These are phyloP conservation scores for Archips xylosteana DNA, from an alignment of 2,888 invertebrate genomes.

Conservation along the genomic window DNA sequence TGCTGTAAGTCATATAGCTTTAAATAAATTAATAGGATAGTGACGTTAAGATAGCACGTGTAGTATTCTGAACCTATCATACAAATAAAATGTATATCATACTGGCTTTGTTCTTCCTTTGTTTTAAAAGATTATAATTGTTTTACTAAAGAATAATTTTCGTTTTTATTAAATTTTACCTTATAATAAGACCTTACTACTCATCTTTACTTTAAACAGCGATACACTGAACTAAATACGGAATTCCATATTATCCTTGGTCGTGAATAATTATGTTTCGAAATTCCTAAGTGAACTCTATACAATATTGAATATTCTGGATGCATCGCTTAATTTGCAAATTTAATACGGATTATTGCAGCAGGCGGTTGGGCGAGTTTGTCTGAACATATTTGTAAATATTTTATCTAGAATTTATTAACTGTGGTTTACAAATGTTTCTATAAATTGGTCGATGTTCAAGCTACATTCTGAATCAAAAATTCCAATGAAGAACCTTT, in stretches of 20 bases:
- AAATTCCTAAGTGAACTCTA: not conserved
- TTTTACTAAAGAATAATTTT: constrained; percentile 26
- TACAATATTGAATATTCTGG: not conserved
- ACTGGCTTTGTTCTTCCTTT: constrained; percentile 37
- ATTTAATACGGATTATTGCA: no score
- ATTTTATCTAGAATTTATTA: no score
- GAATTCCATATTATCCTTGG: not conserved
- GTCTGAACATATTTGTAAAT: no score
- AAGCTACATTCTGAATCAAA: no score
- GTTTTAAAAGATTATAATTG: constrained; percentile 35
- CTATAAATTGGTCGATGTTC: no score
- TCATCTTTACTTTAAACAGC: not conserved
- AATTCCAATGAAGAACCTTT: no score
- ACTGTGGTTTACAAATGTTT: no score
- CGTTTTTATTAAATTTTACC: constrained; percentile 7
- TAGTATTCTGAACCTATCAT: constrained; percentile 33
- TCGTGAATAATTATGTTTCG: not conserved
- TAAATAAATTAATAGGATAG: constrained; percentile 49
- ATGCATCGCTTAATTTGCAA: no score
- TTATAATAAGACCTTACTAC: not conserved
- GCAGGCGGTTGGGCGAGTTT: no score
- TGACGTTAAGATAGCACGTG: constrained; percentile 23
- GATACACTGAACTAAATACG: not conserved
- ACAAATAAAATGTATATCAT: constrained; percentile 33
- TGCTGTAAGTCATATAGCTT: constrained; percentile 68